phyloP scores from a whole-genome alignment of 1,140 invertebrate genomes.

The Eulimnadia texana region DNA sequence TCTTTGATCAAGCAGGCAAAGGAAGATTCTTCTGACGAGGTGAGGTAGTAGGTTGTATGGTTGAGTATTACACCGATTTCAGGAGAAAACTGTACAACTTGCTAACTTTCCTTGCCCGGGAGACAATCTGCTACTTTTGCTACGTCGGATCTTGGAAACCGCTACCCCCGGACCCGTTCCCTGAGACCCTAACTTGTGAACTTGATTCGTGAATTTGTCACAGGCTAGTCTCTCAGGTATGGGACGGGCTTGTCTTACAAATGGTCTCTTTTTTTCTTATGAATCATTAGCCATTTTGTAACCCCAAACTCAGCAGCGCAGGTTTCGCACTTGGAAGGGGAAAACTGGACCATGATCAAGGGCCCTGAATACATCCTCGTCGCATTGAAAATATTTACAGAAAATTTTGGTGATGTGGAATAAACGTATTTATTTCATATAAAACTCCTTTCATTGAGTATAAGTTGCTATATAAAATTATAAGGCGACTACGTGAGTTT shows the following conservation, averaged over 20 bases:
- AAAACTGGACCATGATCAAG: no score
- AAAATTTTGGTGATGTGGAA: no score
- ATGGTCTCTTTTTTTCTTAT: no score
- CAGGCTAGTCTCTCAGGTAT: slow-evolving; percentile 18
- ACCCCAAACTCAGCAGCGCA: no score
- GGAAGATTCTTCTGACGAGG: slow-evolving; percentile 29
- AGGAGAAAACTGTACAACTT: slow-evolving; percentile 53
- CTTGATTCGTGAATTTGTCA: slow-evolving; percentile 1
- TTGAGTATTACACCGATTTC: slow-evolving; percentile 45
- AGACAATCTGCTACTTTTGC: not conserved
- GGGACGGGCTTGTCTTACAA: not conserved
- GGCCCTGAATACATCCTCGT: no score
- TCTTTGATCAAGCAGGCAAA: not conserved
- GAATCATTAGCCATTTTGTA: no score
- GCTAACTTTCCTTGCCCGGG: slow-evolving; percentile 49
- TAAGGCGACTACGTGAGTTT: no score
- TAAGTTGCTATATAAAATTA: no score
- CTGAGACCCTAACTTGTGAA: slow-evolving; percentile 18
- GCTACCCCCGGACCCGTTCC: slow-evolving; percentile 7
- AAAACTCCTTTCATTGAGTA: no score
- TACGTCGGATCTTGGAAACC: not conserved
- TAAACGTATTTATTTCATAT: no score
- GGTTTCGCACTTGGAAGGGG: no score
- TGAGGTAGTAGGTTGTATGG: slow-evolving; percentile 68
- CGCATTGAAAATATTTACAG: no score